Evolutionary conservation across 23 tunicate genomes (phyloP).

Genomic region (Aplidium turbinatum): DNA sequence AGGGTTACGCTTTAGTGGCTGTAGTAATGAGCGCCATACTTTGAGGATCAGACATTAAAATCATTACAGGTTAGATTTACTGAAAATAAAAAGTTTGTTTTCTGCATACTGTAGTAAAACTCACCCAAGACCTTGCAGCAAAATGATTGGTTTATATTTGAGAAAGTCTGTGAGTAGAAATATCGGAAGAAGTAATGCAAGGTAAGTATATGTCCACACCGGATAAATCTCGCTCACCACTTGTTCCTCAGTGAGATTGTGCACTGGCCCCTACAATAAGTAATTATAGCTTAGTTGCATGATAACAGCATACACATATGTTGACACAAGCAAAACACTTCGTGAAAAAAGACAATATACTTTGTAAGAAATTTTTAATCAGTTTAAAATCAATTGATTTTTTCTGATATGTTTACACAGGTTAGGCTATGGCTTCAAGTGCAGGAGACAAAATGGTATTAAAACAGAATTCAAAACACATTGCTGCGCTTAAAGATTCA

Average conservation of each 20-base stretch:
- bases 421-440: no score
- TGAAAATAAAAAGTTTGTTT: no score
- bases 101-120: not conserved
- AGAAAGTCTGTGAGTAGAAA: conserved; percentile 70
- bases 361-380: not conserved
- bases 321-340: not conserved
- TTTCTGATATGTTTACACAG: no score
- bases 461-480: no score
- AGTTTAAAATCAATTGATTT: no score
- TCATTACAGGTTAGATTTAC: not conserved
- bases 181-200: conserved; percentile 59
- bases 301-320: not conserved
- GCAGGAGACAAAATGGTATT: no score
- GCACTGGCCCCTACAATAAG: conserved; percentile 39
- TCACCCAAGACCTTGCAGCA: conserved; percentile 76
- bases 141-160: conserved; percentile 75
- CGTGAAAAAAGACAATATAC: no score
- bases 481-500: no score
- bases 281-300: not conserved
- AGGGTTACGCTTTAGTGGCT: no score
- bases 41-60: no score
- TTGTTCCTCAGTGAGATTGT: conserved; percentile 55
- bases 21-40: no score
- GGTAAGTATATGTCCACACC: conserved; percentile 78
- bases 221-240: conserved; percentile 66